Conservation (phyloP, 2,797 vertebrate genomes). For the Allobates femoralis region DNA sequence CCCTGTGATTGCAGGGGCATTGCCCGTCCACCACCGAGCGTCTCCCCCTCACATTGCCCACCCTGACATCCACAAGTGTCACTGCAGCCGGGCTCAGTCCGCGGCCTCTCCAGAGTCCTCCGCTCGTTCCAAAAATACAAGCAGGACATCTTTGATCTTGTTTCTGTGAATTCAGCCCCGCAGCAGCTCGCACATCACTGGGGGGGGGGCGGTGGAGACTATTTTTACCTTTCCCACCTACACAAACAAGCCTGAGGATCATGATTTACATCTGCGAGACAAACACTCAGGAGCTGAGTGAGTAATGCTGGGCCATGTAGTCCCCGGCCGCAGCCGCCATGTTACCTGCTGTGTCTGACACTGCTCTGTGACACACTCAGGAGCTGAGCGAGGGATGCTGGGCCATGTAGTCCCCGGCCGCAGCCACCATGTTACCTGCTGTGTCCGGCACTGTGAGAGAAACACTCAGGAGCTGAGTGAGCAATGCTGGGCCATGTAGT, state of each 20-base stretch:
- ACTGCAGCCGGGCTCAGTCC: not conserved
- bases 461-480: no score
- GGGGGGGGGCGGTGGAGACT: constrained; percentile 24
- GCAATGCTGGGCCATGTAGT: constrained; percentile 6
- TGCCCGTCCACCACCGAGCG: not conserved
- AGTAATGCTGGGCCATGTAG: constrained; percentile 3
- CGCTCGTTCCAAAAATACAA: constrained; percentile 50
- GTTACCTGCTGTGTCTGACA: no score
- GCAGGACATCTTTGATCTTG: constrained; percentile 46
- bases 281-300: constrained; percentile 26
- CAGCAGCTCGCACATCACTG: constrained; percentile 25
- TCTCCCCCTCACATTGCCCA: not conserved
- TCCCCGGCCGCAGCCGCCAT: no score
- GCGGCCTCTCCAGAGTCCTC: constrained; percentile 25
- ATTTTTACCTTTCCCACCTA: constrained; percentile 51
- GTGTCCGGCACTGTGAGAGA: no score
- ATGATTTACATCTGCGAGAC: not conserved
- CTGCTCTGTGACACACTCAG: no score
- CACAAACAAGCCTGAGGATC: constrained; percentile 45
- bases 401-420: not conserved
- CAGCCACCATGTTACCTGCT: no score
- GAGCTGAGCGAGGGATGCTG: no score
- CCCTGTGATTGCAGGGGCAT: not conserved
- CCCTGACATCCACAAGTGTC: not conserved
- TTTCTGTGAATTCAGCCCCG: constrained; percentile 39